Percentiles rank a stretch among this genome's conserved stretches.
Evolutionary conservation across 64 coral and sea anemone genomes (phyloP).

Genomic region (Montipora capricornis): DNA sequence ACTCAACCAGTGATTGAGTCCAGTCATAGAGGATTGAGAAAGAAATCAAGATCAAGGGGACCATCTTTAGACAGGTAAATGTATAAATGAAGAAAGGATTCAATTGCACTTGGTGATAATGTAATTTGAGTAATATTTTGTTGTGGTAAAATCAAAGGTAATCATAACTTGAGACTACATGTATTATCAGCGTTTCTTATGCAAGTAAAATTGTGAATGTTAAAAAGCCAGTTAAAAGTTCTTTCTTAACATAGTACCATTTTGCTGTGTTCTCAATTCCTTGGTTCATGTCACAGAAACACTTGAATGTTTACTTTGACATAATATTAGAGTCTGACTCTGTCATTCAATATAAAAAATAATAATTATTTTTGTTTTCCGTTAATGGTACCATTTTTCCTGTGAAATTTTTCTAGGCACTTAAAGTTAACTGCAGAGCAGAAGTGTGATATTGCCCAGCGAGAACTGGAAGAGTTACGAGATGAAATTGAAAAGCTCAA

Average conservation of each 20-base stretch:
- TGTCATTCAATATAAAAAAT: too few species aligned
- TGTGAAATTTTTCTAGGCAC: slow-evolving; percentile 65
- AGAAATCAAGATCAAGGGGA: slow-evolving; percentile 92
- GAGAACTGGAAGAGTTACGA: slow-evolving; percentile 97
- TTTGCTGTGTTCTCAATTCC: background rate
- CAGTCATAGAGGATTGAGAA: slow-evolving; percentile 80
- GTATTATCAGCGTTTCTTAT: too few species aligned
- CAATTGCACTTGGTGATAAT: background rate
- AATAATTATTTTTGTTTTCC: too few species aligned
- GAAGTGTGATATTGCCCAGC: slow-evolving; percentile 98
- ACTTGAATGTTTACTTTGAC: background rate
- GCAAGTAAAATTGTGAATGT: too few species aligned
- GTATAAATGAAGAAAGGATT: background rate
- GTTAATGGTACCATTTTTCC: background rate
- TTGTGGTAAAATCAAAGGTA: too few species aligned
- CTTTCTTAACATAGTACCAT: too few species aligned
- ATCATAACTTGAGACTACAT: too few species aligned
- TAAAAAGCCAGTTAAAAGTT: too few species aligned
- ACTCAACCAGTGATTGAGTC: slow-evolving; percentile 76
- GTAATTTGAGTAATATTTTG: background rate
- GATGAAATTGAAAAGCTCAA: slow-evolving; percentile 95
- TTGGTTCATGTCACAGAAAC: background rate
- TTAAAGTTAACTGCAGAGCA: slow-evolving; percentile 97
- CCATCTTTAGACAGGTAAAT: slow-evolving; percentile 96
- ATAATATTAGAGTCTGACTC: too few species aligned